Conservation (phyloP, 2,797 vertebrate species). For the Micromesistius poutassou region DNA sequence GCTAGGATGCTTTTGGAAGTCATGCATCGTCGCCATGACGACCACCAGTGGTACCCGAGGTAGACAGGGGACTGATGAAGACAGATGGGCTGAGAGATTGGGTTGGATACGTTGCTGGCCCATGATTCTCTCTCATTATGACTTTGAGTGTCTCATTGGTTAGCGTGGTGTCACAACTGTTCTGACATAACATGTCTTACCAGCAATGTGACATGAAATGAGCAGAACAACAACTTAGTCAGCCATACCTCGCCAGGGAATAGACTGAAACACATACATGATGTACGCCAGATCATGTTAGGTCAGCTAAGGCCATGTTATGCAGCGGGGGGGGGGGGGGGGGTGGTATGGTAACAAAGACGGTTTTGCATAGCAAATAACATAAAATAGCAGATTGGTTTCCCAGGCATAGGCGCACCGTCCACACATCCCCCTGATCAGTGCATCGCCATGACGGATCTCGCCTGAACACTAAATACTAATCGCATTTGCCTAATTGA, state of each 20-base stretch:
- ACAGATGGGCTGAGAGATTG: background rate
- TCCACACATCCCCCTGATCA: no score
- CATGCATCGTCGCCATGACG: background rate
- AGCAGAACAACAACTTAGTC: background rate
- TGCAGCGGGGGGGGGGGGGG: background rate
- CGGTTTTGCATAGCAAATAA: background rate
- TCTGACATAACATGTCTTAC: background rate
- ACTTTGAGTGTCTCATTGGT: background rate
- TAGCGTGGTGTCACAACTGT: background rate
- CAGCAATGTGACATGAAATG: background rate
- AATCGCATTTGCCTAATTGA: background rate
- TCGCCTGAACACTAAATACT: background rate
- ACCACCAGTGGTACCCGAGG: background rate
- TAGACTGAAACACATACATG: background rate
- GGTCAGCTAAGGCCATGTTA: background rate
- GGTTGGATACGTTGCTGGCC: background rate
- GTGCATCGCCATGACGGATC: background rate
- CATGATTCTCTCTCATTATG: background rate
- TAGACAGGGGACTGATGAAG: background rate
- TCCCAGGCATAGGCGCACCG: background rate
- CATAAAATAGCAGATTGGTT: background rate
- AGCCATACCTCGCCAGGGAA: background rate
- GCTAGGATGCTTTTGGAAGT: background rate
- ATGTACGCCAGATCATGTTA: background rate
- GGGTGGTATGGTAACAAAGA: background rate